These are phyloP conservation scores for Andricus grossulariae DNA, from an alignment of 1,140 invertebrate species.

Conservation along the genomic window DNA sequence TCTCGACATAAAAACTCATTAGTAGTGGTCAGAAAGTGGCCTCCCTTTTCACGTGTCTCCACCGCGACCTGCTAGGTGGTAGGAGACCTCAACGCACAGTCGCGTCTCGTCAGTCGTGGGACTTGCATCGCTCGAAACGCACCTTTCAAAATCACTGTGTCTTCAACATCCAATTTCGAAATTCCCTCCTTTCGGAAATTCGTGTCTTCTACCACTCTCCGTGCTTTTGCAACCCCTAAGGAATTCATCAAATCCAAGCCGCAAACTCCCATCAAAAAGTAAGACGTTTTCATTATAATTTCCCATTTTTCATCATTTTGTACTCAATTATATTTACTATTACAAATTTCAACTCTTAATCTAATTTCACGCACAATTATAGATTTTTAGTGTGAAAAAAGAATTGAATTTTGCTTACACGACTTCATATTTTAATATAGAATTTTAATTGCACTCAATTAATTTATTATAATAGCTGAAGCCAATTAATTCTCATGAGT, in stretches of 20 bases:
- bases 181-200: background rate
- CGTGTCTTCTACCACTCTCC: background rate
- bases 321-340: background rate
- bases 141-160: background rate
- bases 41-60: constrained; percentile 55
- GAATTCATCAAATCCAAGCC: background rate
- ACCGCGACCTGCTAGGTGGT: constrained; percentile 58
- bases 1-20: constrained; percentile 20
- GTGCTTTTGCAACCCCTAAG: background rate
- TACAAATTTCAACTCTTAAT: background rate
- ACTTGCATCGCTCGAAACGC: constrained; percentile 53
- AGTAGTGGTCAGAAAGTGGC: constrained; percentile 55
- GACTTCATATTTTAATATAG: no score
- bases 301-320: background rate
- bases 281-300: background rate
- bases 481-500: no score
- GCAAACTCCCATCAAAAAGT: background rate
- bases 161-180: no score
- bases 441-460: no score
- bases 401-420: no score
- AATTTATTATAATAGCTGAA: no score
- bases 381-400: no score
- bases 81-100: constrained; percentile 66
- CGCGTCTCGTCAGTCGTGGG: constrained; percentile 62
- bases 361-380: background rate